phyloP scores from a whole-genome alignment of 2,113 vertebrate species.

The Melanerpes aurifrons region DNA sequence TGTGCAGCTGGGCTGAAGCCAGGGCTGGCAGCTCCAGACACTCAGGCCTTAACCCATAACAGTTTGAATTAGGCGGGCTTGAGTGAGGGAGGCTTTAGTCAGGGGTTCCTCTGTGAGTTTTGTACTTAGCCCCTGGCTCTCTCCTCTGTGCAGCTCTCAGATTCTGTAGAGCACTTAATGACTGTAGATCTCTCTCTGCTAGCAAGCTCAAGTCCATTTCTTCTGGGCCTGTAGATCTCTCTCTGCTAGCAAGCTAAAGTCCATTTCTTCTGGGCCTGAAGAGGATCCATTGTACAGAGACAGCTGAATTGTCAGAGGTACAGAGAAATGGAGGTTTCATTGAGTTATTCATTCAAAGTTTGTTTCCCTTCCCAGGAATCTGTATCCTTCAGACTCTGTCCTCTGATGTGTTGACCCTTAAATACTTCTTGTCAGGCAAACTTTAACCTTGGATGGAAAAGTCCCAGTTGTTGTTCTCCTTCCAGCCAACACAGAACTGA shows the following conservation, averaged over 20 bases:
- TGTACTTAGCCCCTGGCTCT: not conserved
- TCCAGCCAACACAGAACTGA: not conserved
- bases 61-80: slow-evolving; percentile 8
- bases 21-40: slow-evolving; percentile 52
- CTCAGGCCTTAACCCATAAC: slow-evolving; percentile 46
- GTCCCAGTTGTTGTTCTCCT: accelerated
- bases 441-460: not conserved
- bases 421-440: not conserved
- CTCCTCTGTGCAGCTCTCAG: not conserved
- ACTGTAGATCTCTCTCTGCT: not conserved
- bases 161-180: not conserved
- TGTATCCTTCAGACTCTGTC: not conserved
- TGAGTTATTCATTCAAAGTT: not conserved
- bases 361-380: not conserved
- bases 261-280: not conserved
- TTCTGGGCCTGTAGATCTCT: no score
- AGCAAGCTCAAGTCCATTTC: not conserved
- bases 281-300: not conserved
- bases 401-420: not conserved
- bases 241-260: no score
- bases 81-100: not conserved
- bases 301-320: not conserved
- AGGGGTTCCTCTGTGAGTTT: not conserved
- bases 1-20: slow-evolving; percentile 50
- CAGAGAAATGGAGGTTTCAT: not conserved